These are phyloP conservation scores for Orchestes rusci DNA, from an alignment of 2,888 invertebrate genomes.

Conservation along the genomic window DNA sequence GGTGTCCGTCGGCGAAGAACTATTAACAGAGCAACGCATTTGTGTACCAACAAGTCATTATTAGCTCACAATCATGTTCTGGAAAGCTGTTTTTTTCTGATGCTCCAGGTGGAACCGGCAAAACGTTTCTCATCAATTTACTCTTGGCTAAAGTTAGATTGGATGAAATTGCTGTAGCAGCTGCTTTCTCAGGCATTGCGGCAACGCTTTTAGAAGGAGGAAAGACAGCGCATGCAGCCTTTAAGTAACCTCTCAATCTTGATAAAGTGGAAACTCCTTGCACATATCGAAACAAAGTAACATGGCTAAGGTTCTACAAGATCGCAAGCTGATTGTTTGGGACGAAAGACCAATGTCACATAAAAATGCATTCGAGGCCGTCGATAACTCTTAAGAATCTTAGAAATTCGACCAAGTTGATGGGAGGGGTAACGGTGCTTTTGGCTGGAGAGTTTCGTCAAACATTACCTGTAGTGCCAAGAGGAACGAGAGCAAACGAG, in stretches of 20 bases:
- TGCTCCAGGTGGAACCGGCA: constrained; percentile 20
- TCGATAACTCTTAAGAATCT: constrained; percentile 10
- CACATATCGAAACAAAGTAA: constrained; percentile 22
- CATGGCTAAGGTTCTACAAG: constrained; percentile 2
- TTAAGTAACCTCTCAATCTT: constrained; percentile 5
- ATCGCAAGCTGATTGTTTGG: constrained; percentile 13
- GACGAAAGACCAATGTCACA: constrained; percentile 14
- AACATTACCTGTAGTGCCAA: constrained; percentile 27
- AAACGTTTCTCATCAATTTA: constrained; percentile 17
- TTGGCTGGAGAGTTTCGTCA: constrained; percentile 15
- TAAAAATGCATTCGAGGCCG: constrained; percentile 10
- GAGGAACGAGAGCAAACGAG: constrained; percentile 34
- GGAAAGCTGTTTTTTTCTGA: constrained; percentile 14
- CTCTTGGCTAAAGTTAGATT: constrained; percentile 1
- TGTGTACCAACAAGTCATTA: constrained; percentile 7
- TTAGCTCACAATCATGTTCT: background rate
- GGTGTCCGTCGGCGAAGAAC: background rate
- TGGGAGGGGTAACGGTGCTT: constrained; percentile 9
- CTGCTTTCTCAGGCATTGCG: constrained; percentile 13
- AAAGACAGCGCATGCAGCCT: constrained; percentile 4
- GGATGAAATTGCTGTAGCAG: constrained; percentile 4
- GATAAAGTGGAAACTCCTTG: background rate
- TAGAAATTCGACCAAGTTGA: background rate
- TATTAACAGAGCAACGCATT: constrained; percentile 10
- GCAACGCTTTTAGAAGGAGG: constrained; percentile 11